Evolutionary conservation across 2,888 invertebrate species (phyloP).

Genomic region (Magallana nippona): DNA sequence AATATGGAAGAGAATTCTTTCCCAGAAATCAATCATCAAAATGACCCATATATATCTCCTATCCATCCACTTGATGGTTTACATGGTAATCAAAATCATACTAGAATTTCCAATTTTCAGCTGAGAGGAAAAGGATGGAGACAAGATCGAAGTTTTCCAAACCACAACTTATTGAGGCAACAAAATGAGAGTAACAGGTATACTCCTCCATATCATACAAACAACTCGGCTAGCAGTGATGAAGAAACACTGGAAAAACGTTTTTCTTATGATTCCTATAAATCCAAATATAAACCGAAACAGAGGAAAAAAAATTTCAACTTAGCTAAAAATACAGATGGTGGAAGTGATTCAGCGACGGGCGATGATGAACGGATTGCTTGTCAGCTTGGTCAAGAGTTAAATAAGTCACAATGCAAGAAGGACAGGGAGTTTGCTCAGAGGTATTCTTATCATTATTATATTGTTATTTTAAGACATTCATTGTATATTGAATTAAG

Average conservation of each 20-base stretch:
- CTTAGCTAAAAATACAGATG: background rate
- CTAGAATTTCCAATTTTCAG: too few species aligned
- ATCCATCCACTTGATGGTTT: too few species aligned
- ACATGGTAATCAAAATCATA: too few species aligned
- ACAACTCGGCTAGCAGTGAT: background rate
- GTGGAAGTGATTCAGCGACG: background rate
- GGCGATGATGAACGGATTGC: slow-evolving; percentile 42
- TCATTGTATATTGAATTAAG: background rate
- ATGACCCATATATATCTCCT: too few species aligned
- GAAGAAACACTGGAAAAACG: background rate
- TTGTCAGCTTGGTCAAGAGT: slow-evolving; percentile 12
- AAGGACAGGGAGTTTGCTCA: slow-evolving; percentile 37
- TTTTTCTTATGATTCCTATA: background rate
- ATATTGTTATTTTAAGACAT: background rate
- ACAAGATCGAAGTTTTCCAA: too few species aligned
- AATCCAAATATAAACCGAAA: background rate
- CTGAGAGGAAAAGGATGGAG: too few species aligned
- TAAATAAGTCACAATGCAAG: slow-evolving; percentile 7
- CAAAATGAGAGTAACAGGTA: background rate
- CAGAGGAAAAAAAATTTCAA: background rate
- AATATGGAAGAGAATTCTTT: too few species aligned
- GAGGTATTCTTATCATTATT: background rate
- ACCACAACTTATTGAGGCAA: too few species aligned
- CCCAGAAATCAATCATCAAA: too few species aligned
- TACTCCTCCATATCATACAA: background rate